A percentile compares a stretch with the other conserved stretches of the same genome.
Conservation (phyloP, 2,888 invertebrate genomes). For the Chironomus tentans region DNA sequence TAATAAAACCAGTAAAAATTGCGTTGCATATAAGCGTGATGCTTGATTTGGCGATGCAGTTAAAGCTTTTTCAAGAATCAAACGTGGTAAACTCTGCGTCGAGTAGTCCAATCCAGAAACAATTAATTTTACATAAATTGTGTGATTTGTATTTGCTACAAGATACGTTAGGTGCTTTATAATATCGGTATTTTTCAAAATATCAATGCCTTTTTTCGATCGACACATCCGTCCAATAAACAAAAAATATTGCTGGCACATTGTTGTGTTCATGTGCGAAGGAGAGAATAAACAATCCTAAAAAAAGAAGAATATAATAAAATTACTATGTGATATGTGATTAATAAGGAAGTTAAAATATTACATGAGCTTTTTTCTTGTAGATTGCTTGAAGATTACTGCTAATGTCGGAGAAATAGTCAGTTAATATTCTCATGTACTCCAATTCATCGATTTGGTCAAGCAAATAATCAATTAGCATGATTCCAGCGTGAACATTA, state of each 20-base stretch:
- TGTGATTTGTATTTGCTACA: conserved; percentile 73
- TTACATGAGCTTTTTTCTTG: conserved; percentile 22
- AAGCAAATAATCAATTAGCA: conserved; percentile 40
- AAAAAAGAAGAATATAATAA: neutral
- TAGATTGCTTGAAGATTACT: conserved; percentile 50
- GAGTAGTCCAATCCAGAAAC: conserved; percentile 86
- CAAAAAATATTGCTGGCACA: conserved; percentile 90
- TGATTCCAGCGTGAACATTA: conserved; percentile 39
- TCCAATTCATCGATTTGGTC: conserved; percentile 46
- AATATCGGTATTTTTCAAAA: conserved; percentile 64
- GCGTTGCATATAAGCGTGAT: conserved; percentile 75
- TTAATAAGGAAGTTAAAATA: neutral
- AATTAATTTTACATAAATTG: conserved; percentile 88
- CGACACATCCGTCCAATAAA: conserved; percentile 82
- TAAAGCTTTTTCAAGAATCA: conserved; percentile 48
- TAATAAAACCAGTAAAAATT: conserved; percentile 78
- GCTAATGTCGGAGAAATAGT: conserved; percentile 71
- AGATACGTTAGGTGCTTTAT: conserved; percentile 69
- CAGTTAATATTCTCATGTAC: conserved; percentile 60
- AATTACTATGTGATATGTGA: too few relatives aligned
- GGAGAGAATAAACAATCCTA: conserved; percentile 85
- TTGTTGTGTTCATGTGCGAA: conserved; percentile 75
- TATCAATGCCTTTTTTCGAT: conserved; percentile 54
- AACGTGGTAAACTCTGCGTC: conserved; percentile 60
- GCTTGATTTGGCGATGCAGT: conserved; percentile 44